Percentiles rank a stretch among this genome's conserved stretches.
phyloP scores from a whole-genome alignment of 37 sponge, comb jelly and placozoan genomes.

The Theonella swinhoei region DNA sequence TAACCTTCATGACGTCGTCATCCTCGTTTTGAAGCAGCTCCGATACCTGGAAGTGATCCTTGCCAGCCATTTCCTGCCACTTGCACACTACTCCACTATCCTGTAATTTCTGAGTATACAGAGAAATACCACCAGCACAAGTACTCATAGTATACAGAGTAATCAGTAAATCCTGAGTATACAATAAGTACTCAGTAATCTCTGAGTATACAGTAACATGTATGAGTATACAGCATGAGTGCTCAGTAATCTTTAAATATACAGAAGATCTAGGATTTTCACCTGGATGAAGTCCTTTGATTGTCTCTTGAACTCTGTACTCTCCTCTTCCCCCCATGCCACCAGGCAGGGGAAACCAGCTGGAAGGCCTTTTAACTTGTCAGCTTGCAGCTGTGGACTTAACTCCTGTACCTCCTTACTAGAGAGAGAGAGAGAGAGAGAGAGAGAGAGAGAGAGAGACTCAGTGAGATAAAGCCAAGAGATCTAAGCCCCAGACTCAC shows the following conservation, averaged over 20 bases:
- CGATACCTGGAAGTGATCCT: slow-evolving; percentile 54
- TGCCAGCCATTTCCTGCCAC: slow-evolving; percentile 4
- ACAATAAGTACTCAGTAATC: no score
- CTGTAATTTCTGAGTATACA: background rate
- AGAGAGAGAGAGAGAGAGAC: background rate
- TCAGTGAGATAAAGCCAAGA: no score
- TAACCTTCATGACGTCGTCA: slow-evolving; percentile 23
- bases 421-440: slow-evolving; percentile 2
- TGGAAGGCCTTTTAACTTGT: background rate
- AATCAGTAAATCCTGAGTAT: no score
- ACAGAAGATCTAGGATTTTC: no score
- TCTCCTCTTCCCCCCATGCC: slow-evolving; percentile 35
- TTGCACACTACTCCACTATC: background rate
- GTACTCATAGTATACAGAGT: background rate
- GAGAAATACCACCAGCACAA: background rate
- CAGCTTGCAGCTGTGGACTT: slow-evolving; percentile 28
- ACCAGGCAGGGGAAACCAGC: slow-evolving; percentile 22
- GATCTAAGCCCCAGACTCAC: no score
- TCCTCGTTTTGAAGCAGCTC: slow-evolving; percentile 24
- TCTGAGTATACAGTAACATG: no score
- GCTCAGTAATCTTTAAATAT: no score
- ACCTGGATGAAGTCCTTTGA: slow-evolving; percentile 37
- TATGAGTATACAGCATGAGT: no score
- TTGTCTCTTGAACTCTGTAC: slow-evolving; percentile 56
- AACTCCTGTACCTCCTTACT: slow-evolving; percentile 35